A percentile compares a stretch with the other conserved stretches of the same genome.
These are phyloP conservation scores for Phenganax subtilis DNA, from an alignment of 92 coral and sea anemone genomes.

Conservation along the genomic window DNA sequence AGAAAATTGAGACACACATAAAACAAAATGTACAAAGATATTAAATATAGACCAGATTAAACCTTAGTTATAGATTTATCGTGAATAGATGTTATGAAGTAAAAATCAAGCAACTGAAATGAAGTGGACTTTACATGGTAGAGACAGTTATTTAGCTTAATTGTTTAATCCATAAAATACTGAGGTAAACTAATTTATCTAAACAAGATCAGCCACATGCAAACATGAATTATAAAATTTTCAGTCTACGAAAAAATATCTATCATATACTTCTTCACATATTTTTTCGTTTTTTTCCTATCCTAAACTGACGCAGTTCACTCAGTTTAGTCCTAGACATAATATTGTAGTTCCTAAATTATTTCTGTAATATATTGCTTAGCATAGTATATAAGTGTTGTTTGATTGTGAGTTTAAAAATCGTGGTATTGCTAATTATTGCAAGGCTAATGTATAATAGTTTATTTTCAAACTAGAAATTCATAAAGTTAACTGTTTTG, in stretches of 20 bases:
- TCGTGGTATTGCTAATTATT: neutral
- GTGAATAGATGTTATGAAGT: constrained; percentile 5
- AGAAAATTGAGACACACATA: neutral
- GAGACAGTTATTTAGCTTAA: no score
- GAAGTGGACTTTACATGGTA: neutral
- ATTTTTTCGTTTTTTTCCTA: no score
- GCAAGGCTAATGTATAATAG: neutral
- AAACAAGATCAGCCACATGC: no score
- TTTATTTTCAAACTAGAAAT: neutral
- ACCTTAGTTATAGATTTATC: neutral
- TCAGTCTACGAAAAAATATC: no score
- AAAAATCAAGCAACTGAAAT: neutral
- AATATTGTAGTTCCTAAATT: neutral
- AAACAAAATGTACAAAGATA: constrained; percentile 12
- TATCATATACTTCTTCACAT: no score
- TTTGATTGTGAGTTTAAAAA: neutral
- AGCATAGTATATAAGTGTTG: neutral
- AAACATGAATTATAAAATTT: no score
- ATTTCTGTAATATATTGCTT: neutral
- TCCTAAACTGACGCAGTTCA: no score
- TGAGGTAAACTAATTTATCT: no score
- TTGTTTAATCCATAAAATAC: no score
- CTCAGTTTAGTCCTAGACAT: neutral
- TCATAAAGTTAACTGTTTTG: neutral
- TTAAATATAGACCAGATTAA: neutral